Base-by-base conservation (phyloP, 2,113 vertebrate species). In the Ciconia stormi region DNA sequence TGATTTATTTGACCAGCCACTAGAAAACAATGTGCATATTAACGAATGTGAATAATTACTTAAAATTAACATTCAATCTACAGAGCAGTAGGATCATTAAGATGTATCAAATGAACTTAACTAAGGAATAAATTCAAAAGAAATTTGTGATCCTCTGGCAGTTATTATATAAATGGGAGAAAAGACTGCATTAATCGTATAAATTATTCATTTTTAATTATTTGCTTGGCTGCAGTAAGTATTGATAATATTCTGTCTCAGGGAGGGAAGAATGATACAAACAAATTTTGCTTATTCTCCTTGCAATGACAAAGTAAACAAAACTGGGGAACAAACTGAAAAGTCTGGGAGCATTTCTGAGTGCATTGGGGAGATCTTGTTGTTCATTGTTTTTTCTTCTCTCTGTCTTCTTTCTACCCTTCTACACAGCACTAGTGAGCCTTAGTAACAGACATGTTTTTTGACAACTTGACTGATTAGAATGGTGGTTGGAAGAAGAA, bases 141-240 rank as follows among this genome's bases (percentile, higher is more conserved):
- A 46, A 67, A 85, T 82, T 44, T 58, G 81, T 80, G 81, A 72
- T 94, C 78, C 59, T 91, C 83, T 79, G 40, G 49, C 66, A 92
- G 77, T 71, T 74, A 53, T 59, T 91, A 62, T 42, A 82, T 76
- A 76, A 97, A 71, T 47, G 53, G 61, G 49, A 92, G 56, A 46
- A 79, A 92, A 89, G 40, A n/a, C 56, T 69, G 42, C 36, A 76
- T 93, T 95, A 95, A 93, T 89, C 87, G 46, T 87, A 93, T 94
- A 91, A 97, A 97, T 95, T 91, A 96, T 95, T 94, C 44, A 91
- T 79, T 92, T 85, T 93, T 82, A 93, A 94, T 94, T 65, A 90
- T 94, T 96, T 94, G 38, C 77, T 92, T 2, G 11, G 55, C 61
- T 72, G 55, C n/a, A 14, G 11, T 34, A 92, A 93, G 65, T 52